Evolutionary conservation across 2,888 invertebrate species (phyloP), one percentile per base, ranked within the genome.

Genomic region (Drosophila differens): DNA sequence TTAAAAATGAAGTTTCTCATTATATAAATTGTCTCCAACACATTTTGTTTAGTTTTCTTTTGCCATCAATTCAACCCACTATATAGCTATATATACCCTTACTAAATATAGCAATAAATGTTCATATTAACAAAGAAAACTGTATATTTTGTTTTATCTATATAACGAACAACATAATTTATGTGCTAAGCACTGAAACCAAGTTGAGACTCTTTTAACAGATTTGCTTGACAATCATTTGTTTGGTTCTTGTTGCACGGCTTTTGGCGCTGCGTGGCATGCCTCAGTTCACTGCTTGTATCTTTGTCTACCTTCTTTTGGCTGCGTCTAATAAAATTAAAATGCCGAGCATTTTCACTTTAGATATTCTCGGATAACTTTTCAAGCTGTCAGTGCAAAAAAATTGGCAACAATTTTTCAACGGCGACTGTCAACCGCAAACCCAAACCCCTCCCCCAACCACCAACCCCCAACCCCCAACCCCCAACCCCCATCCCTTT

Each of bases 391-490:
- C 80, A 69, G 70, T 76, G 76, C 59, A 81, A 90, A 86, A 86
- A 86, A 86, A 86, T 86, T 89, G 79, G 89, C 85, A 86, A 83
- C 89, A 75, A 86, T 86, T 90, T 86, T 86, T 86, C 89, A 86
- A 76, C 83, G 75, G 70, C 60, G 70, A 79, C 82, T 90, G 90
- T 89, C 85, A 86, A 89, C 89, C 85, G 82, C 90, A 90, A 71
- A 69, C 60, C 67, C 37, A 61, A 25, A 16, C 4, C 51, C 39
- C 39, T 33, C 41, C 65, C 55, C 7, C 33, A 10, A 73, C 65
- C 59, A 1, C 33, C 10, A 73, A 70, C 60, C 64, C 39, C 54
- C n/a, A 1, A 3, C 47, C 49, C 39, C 22, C 22, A 22, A 22
- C n/a, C 59, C 6, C 33, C 10, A 73, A 70, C 60, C 64, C 39